These are phyloP conservation scores for Drosophila pseudoobscura DNA, from an alignment of 1,140 invertebrate species.

Conservation along the genomic window DNA sequence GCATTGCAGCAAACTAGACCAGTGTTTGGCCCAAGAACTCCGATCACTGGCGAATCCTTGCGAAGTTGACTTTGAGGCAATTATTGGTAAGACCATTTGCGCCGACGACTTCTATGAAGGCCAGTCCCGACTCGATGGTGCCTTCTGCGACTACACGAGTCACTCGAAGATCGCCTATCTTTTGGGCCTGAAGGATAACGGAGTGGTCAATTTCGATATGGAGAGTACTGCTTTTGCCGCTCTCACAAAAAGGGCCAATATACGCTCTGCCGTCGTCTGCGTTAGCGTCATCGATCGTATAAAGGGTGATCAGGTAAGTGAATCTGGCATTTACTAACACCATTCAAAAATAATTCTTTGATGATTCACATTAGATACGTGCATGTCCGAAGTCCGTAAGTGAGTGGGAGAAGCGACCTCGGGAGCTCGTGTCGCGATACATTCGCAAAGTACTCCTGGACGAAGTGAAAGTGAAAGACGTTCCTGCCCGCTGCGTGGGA, in stretches of 20 bases:
- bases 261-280: conserved; percentile 91
- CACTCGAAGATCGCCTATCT: conserved; percentile 91
- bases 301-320: conserved; percentile 91
- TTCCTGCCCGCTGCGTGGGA: no score
- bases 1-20: conserved; percentile 90
- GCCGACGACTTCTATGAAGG: conserved; percentile 97
- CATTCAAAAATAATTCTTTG: no score
- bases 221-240: conserved; percentile 86
- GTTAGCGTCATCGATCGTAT: conserved; percentile 95
- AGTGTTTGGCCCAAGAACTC: conserved; percentile 86
- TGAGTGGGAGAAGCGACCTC: conserved; percentile 38
- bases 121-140: conserved; percentile 91
- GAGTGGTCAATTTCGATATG: conserved; percentile 98
- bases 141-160: conserved; percentile 96
- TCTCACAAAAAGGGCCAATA: no score
- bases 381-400: neutral
- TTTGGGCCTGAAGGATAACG: conserved; percentile 87
- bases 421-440: conserved; percentile 40
- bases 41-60: conserved; percentile 85
- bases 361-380: neutral
- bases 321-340: no score
- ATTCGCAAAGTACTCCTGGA: conserved; percentile 33
- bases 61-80: conserved; percentile 90
- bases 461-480: neutral
- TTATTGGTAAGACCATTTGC: conserved; percentile 96